Conservation (phyloP, 2,113 vertebrate genomes). For the Anoplopoma fimbria region DNA sequence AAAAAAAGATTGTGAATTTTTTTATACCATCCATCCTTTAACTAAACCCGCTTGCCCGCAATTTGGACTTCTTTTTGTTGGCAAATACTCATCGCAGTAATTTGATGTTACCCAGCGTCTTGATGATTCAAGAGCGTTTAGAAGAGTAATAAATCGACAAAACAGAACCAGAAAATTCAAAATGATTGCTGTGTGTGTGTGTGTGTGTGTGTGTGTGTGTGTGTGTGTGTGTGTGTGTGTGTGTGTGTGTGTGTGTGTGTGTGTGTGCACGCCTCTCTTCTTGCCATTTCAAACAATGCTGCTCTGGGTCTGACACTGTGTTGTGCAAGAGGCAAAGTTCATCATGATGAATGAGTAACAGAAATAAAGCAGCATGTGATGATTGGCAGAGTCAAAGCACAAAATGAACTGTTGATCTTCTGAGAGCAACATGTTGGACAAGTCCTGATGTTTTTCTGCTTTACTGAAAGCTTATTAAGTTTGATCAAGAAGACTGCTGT, state of each 20-base stretch:
- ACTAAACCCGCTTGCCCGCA: not conserved
- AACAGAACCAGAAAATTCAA: not conserved
- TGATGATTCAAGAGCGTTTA: not conserved
- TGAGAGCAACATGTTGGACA: not conserved
- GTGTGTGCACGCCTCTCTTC: not conserved
- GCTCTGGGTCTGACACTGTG: not conserved
- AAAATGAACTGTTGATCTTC: not conserved
- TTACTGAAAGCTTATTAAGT: not conserved
- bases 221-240: not conserved
- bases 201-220: too few relatives aligned
- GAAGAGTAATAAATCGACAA: not conserved
- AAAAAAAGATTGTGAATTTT: not conserved
- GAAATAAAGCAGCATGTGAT: slow-evolving; percentile 1
- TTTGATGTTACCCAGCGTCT: not conserved
- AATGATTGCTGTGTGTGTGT: not conserved
- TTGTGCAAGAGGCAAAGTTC: slow-evolving; percentile 38
- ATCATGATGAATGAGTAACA: not conserved
- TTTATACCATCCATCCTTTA: slow-evolving; percentile 6
- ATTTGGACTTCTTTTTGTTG: not conserved
- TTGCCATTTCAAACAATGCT: not conserved
- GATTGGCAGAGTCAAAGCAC: slow-evolving; percentile 1
- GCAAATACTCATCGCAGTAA: not conserved
- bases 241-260: too few relatives aligned
- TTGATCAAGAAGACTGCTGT: not conserved
- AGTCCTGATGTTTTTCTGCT: not conserved